These are phyloP conservation scores for Atta texana DNA, from an alignment of 1,140 invertebrate genomes.

Conservation along the genomic window DNA sequence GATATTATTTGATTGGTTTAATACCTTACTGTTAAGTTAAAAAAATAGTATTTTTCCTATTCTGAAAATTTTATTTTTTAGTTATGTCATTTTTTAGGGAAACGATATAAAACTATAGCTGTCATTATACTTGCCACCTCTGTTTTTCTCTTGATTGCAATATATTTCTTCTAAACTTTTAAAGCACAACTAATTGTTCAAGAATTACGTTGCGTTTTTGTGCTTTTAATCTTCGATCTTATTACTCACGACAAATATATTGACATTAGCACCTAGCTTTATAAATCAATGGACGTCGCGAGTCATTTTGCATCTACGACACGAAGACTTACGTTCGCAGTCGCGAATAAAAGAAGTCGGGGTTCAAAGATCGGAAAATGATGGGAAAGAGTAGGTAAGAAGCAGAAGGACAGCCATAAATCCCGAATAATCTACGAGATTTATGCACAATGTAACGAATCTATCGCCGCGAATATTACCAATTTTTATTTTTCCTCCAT, in stretches of 20 bases:
- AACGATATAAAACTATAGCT: too few relatives aligned
- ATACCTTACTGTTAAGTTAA: too few relatives aligned
- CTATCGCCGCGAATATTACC: not conserved
- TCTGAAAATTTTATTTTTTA: too few relatives aligned
- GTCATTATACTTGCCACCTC: too few relatives aligned
- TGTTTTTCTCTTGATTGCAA: too few relatives aligned
- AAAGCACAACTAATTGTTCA: not conserved
- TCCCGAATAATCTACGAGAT: slow-evolving; percentile 51
- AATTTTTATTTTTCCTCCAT: slow-evolving; percentile 13
- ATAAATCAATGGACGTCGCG: not conserved
- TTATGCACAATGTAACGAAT: slow-evolving; percentile 48
- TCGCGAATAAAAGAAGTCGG: slow-evolving; percentile 19
- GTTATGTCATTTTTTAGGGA: too few relatives aligned
- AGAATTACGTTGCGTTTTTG: not conserved
- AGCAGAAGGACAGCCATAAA: slow-evolving; percentile 34
- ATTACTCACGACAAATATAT: not conserved
- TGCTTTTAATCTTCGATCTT: not conserved
- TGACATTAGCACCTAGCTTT: slow-evolving; percentile 4
- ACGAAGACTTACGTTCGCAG: slow-evolving; percentile 15
- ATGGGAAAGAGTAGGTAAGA: not conserved
- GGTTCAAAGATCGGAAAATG: slow-evolving; percentile 5
- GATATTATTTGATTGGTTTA: too few relatives aligned
- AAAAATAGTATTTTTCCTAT: too few relatives aligned
- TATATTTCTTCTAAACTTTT: not conserved
- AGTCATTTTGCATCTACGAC: not conserved